These are phyloP conservation scores for Acanthosepion pharaonis DNA, from an alignment of 2,888 invertebrate species.

Conservation along the genomic window DNA sequence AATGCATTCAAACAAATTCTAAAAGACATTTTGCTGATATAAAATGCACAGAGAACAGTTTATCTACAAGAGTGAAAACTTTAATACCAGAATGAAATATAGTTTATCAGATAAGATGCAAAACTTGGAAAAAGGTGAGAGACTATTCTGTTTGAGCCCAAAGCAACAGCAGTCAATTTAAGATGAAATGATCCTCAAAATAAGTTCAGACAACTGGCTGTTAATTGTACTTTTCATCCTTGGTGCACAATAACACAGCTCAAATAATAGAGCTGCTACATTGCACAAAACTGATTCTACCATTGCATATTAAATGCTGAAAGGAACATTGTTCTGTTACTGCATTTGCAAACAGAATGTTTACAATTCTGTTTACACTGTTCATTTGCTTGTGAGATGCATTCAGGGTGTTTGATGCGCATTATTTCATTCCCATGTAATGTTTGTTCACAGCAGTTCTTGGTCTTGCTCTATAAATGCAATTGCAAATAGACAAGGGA, in stretches of 20 bases:
- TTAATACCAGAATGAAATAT: too few species aligned
- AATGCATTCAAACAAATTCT: too few species aligned
- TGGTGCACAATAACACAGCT: neutral
- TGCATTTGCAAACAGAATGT: neutral
- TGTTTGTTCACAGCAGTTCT: neutral
- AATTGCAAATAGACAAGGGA: neutral
- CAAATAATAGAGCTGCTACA: neutral
- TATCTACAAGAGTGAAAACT: too few species aligned
- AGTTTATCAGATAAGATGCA: neutral
- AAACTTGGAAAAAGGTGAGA: neutral
- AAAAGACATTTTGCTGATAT: too few species aligned
- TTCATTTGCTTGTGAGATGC: neutral
- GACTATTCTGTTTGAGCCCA: neutral
- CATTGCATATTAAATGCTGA: neutral
- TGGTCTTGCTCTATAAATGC: neutral
- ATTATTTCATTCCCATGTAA: neutral
- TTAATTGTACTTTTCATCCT: neutral
- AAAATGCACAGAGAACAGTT: too few species aligned
- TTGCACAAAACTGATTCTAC: neutral
- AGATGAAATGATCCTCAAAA: neutral
- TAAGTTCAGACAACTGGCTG: neutral
- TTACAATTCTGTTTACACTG: neutral
- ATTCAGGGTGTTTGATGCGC: neutral
- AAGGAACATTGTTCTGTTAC: neutral
- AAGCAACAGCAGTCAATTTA: neutral